These are phyloP conservation scores for Microplitis demolitor DNA, from an alignment of 1,140 invertebrate species.

Conservation along the genomic window DNA sequence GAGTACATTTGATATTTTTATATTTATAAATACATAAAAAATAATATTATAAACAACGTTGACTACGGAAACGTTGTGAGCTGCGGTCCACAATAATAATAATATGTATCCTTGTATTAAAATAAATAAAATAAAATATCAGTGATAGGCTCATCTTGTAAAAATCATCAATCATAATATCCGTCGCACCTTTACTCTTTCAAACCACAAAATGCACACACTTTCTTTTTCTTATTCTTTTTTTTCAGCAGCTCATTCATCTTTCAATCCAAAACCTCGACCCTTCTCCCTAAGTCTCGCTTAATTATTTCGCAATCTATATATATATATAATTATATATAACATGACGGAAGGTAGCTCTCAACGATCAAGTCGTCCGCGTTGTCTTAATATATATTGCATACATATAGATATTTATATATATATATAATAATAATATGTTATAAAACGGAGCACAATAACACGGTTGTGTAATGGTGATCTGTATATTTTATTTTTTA, in stretches of 20 bases:
- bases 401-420: neutral
- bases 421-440: neutral
- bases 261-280: conserved; percentile 69
- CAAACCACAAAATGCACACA: conserved; percentile 41
- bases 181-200: conserved; percentile 12
- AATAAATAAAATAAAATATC: neutral
- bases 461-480: neutral
- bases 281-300: conserved; percentile 67
- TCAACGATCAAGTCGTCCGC: conserved; percentile 44
- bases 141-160: too few relatives aligned
- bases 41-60: neutral
- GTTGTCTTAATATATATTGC: conserved; percentile 4
- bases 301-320: conserved; percentile 43
- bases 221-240: conserved; percentile 60
- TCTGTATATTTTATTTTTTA: too few relatives aligned
- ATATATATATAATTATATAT: neutral
- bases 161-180: neutral
- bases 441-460: neutral
- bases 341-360: conserved; percentile 53
- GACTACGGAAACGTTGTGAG: conserved; percentile 23
- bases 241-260: conserved; percentile 66
- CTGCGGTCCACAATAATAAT: conserved; percentile 13
- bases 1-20: neutral
- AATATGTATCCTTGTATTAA: neutral
- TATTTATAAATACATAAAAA: neutral